Evolutionary conservation across 2,888 invertebrate species (phyloP).

Genomic region (Autographa gamma): DNA sequence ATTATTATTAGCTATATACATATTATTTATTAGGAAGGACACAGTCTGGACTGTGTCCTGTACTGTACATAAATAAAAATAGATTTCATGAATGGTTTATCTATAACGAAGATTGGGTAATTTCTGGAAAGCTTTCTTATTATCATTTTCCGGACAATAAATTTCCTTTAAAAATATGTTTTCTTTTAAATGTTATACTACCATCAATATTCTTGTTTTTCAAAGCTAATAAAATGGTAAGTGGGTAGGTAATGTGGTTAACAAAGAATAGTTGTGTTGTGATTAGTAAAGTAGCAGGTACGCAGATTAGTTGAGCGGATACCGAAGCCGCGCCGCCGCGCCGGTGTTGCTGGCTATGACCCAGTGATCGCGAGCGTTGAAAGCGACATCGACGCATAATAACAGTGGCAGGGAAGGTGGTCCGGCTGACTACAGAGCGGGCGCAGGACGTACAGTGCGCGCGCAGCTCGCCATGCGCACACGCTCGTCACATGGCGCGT

Average conservation of each 20-base stretch:
- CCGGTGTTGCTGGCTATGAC: slow-evolving; percentile 65
- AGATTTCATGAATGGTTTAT: too few species aligned
- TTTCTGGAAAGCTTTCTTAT: too few species aligned
- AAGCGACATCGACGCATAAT: slow-evolving; percentile 82
- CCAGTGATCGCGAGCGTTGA: slow-evolving; percentile 81
- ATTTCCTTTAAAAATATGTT: too few species aligned
- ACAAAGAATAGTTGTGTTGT: background rate
- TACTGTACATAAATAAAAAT: too few species aligned
- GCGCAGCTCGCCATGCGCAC: slow-evolving; percentile 88
- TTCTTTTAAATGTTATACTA: background rate
- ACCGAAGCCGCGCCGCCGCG: slow-evolving; percentile 63
- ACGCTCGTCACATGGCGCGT: slow-evolving; percentile 87
- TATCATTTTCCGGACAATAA: too few species aligned
- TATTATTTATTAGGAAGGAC: too few species aligned
- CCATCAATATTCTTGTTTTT: background rate
- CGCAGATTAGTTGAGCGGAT: slow-evolving; percentile 35
- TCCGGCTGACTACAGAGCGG: slow-evolving; percentile 63
- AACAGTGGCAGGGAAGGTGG: slow-evolving; percentile 82
- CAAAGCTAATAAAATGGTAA: background rate
- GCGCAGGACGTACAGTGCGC: slow-evolving; percentile 80
- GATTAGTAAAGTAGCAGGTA: slow-evolving; percentile 20
- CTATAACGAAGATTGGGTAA: too few species aligned
- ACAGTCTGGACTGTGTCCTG: too few species aligned
- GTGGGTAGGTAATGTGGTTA: background rate
- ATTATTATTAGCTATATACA: too few species aligned